Percentiles rank a stretch among this genome's conserved stretches.
Evolutionary conservation across 2,113 vertebrate species (phyloP).

Genomic region (Urocolius indicus): DNA sequence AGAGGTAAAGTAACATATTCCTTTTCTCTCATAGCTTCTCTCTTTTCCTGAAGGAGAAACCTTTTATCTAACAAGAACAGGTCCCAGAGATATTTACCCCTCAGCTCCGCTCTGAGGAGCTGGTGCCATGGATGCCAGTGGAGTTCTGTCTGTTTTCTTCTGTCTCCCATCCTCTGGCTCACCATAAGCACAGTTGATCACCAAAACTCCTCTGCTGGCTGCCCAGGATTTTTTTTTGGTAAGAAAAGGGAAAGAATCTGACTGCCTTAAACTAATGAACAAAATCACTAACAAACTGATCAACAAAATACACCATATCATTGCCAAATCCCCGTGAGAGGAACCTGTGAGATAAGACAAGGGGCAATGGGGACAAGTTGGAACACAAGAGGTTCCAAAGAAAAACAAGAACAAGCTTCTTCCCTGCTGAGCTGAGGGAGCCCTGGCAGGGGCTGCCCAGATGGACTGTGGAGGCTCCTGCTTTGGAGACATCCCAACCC

Average conservation of each 20-base stretch:
- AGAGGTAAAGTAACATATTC: not conserved
- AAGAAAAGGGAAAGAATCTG: not conserved
- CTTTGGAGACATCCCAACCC: too few species aligned
- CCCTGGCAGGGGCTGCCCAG: too few species aligned
- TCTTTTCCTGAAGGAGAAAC: not conserved
- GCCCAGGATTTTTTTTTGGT: not conserved
- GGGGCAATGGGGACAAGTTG: too few species aligned
- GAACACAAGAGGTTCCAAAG: too few species aligned
- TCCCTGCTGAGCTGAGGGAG: too few species aligned
- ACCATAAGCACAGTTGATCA: not conserved
- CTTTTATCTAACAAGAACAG: not conserved
- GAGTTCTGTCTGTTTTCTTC: not conserved
- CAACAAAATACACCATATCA: not conserved
- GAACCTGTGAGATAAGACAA: not conserved
- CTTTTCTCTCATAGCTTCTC: not conserved
- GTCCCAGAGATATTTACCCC: not conserved
- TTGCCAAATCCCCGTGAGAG: not conserved
- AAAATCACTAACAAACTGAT: too few species aligned
- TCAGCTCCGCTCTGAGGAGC: not conserved
- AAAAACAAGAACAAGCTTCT: too few species aligned
- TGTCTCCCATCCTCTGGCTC: not conserved
- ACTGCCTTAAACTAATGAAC: not conserved
- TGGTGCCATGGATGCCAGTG: too few species aligned
- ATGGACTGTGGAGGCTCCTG: too few species aligned
- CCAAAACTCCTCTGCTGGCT: too few species aligned